Base-by-base conservation (phyloP, 1,140 invertebrate genomes). In the Aphelinus atriplicis region DNA sequence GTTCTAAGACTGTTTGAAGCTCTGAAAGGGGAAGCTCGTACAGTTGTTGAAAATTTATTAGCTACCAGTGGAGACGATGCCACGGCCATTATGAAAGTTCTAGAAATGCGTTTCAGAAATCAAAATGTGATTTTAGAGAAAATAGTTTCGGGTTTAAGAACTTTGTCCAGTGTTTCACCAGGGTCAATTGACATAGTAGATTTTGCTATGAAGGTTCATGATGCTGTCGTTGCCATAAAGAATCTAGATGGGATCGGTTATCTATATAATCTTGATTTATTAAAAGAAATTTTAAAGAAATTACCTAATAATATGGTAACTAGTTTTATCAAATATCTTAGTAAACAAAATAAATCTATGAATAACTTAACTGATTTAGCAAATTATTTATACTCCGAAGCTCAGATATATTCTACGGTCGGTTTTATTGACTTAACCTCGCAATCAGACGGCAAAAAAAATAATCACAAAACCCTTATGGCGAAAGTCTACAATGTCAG, bases 321-420 rank as follows among this genome's bases (percentile, higher is more conserved):
- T 43, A 26, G 43, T 1, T 76, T 58, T 56, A 72, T 9, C 0
- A 46, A 42, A 46, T 62, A 51, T n/a, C 62, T n/a, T 46, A 4
- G 26, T 2, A 60, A 9, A 3, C 9, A 26, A 5, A 42, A 9
- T 5, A 26, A 2, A 61, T 3, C 61, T n/a, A 42, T 46, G 57
- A 51, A 69, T 2, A 56, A 56, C 45, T 42, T 76, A 48, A 56
- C 60, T n/a, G 66, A 5, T 0, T 7, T 76, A 7, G 58, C 69
- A 3, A 43, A 76, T 26, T 76, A 60, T 65, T 51, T 76, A 3
- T 6, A 57, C 43, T 10, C 1, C 0, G 75, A 76, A 63, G 69
- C 60, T 1, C 62, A 76, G 9, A 26, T 42, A 45, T 53, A 55
- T 9, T 50, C 46, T 1, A 9, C 47, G 46, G 69, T 61, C 4